These are phyloP conservation scores for Loriculus beryllinus DNA, from an alignment of 2,797 vertebrate species.

Conservation along the genomic window DNA sequence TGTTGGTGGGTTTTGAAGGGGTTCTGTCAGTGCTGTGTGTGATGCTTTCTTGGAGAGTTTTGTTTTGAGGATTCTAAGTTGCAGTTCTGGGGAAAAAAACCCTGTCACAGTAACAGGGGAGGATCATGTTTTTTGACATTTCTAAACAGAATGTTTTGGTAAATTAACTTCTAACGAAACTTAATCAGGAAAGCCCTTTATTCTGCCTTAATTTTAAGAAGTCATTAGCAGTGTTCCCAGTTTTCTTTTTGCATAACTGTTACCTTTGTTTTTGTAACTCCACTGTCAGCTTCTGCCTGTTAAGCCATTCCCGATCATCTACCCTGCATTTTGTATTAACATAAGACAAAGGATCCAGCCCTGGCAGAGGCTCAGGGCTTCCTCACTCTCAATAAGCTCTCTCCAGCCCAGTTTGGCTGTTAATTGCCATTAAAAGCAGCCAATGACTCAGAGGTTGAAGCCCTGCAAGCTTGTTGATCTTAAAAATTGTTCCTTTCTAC, in stretches of 20 bases:
- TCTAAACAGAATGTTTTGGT: background rate
- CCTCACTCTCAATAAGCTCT: background rate
- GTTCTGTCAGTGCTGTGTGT: rapidly evolving
- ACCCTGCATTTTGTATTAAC: background rate
- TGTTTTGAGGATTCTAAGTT: background rate
- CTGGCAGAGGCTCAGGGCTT: background rate
- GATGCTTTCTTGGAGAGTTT: background rate
- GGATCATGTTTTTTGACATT: background rate
- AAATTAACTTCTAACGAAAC: background rate
- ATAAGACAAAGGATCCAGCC: background rate
- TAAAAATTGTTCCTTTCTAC: background rate
- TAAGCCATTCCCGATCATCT: background rate
- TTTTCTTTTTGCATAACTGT: background rate
- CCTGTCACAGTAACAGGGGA: background rate
- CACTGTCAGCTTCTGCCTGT: background rate
- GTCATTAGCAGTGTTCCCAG: background rate
- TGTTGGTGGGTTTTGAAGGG: background rate
- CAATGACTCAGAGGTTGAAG: background rate
- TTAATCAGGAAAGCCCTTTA: background rate
- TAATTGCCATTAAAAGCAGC: background rate
- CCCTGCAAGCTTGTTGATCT: background rate
- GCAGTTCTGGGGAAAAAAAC: background rate
- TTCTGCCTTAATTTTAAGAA: background rate
- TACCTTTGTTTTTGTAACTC: constrained; percentile 33
- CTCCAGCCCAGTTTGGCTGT: background rate